A percentile compares a stretch with the other conserved stretches of the same genome.
phyloP scores from a whole-genome alignment of 1,140 invertebrate genomes.

The Dinothrombium tinctorium region DNA sequence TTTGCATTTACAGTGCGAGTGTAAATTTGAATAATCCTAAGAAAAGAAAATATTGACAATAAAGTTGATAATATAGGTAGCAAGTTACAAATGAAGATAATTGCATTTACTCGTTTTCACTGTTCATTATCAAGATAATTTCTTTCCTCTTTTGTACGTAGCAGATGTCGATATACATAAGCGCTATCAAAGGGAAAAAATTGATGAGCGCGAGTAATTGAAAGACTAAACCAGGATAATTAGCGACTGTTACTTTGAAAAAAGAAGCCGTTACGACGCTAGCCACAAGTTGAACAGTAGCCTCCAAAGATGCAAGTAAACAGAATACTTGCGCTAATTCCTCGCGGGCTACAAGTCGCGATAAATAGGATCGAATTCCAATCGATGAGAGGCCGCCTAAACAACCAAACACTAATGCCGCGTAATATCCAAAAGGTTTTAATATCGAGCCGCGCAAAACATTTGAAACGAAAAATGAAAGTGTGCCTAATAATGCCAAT shows the following conservation, averaged over 20 bases:
- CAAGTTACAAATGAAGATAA: too few species aligned
- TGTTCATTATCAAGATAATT: too few species aligned
- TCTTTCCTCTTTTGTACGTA: too few species aligned
- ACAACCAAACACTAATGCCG: neutral
- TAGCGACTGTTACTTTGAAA: slow-evolving; percentile 5
- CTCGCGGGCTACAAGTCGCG: slow-evolving; percentile 1
- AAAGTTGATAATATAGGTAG: too few species aligned
- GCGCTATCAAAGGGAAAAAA: neutral
- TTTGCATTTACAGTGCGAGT: too few species aligned
- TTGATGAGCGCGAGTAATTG: neutral
- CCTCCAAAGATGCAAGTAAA: slow-evolving; percentile 1
- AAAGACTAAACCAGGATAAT: slow-evolving; percentile 4
- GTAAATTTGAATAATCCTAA: too few species aligned
- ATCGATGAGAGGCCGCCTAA: neutral
- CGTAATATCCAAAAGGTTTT: neutral
- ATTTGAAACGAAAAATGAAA: neutral
- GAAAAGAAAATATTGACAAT: too few species aligned
- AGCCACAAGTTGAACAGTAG: neutral
- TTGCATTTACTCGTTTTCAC: too few species aligned
- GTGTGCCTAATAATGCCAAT: slow-evolving; percentile 1
- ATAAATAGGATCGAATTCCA: slow-evolving; percentile 2
- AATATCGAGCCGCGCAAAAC: neutral
- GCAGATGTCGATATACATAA: slow-evolving; percentile 1
- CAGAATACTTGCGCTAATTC: slow-evolving; percentile 8
- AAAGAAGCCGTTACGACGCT: neutral